Base-by-base conservation (phyloP, 1,140 invertebrate genomes). In the Bombus cullumanus region DNA sequence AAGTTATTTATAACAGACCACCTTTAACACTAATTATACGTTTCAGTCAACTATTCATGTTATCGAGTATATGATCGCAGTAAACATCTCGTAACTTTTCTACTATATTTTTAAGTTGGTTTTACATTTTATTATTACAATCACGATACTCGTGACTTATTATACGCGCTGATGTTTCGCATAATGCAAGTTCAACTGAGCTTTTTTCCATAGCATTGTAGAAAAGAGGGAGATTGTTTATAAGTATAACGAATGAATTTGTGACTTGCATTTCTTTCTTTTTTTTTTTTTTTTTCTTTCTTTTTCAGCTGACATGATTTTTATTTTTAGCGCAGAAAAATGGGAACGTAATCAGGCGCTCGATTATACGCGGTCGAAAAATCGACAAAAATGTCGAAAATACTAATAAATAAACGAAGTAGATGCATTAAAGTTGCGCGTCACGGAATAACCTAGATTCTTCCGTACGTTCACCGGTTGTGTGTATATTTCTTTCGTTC, bases 401-500 rank as follows among this genome's bases (percentile, higher is more conserved):
- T 62, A 34, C 31, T 12, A 73, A 72, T 64, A 80, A 79, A 85
- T 80, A 85, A 80, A 80, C 77, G 66, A 25, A 47, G 34, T 57
- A 34, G 79, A 37, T 85, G 68, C 53, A 80, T 85, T 80, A 59
- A 85, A 85, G 57, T 80, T 80, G 68, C 76, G 25, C 53, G 77
- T 72, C 77, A 80, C 83, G 76, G 77, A 80, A 73, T 85, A 80
- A 85, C 76, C 77, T 85, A 80, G 83, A 85, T 85, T 85, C 83
- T 62, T 72, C 28, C 43, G 28, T 47, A 31, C 83, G 25, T 73
- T 72, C 68, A 59, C 82, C 31, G 22, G 47, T 31, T 39, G 12
- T 25, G n/a, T 34, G n/a, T 71, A 41, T 79, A 41, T 79, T 79
- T 78, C 76, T 71, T 71, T 84, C 73, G 75, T 43, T 43, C 13